Evolutionary conservation across 2,113 vertebrate species (phyloP).

Genomic region (Diglossa brunneiventris): DNA sequence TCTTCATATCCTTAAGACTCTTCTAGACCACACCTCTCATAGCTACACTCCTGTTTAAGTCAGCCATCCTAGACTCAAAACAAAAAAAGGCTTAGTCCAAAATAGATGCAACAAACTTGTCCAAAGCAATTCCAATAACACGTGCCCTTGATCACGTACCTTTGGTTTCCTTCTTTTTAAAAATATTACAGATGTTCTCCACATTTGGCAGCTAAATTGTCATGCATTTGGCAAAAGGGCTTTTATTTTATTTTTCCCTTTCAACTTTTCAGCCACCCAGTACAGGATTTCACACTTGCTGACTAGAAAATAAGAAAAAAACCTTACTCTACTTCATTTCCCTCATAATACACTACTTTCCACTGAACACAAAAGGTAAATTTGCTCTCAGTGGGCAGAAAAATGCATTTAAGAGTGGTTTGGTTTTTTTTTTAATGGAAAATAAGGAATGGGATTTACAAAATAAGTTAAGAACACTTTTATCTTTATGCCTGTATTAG

Average conservation of each 20-base stretch:
- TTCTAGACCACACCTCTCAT: background rate
- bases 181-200: constrained; percentile 46
- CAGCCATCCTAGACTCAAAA: background rate
- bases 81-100: constrained; percentile 43
- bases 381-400: constrained; percentile 66
- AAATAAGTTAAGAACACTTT: constrained; percentile 47
- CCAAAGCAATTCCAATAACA: constrained; percentile 39
- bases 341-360: constrained; percentile 47
- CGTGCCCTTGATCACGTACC: background rate
- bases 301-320: background rate
- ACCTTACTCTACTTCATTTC: background rate
- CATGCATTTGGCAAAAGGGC: constrained; percentile 38
- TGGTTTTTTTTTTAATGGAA: background rate
- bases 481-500: background rate
- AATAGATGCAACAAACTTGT: constrained; percentile 42
- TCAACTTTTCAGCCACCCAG: background rate
- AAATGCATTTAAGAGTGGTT: constrained; percentile 62
- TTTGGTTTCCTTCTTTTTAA: constrained; percentile 9
- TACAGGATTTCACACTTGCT: background rate
- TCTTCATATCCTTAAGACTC: background rate
- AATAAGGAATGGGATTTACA: constrained; percentile 57
- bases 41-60: background rate
- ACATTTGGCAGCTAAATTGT: constrained; percentile 70
- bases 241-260: background rate
- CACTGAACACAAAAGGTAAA: constrained; percentile 65